Conservation (phyloP, 2,888 invertebrate genomes). For the Caenorhabditis uteleia region DNA sequence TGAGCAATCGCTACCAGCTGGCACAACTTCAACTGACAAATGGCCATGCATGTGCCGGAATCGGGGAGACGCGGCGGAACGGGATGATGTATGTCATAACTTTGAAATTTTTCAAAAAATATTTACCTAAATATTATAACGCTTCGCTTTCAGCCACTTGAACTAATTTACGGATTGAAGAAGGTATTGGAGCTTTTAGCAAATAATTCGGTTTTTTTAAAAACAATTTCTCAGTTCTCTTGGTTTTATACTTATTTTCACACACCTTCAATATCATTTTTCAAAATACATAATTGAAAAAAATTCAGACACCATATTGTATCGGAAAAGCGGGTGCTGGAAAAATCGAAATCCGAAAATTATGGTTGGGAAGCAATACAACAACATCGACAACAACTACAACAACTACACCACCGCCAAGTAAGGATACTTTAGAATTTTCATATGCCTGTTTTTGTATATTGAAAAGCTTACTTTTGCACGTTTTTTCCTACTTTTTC, state of each 20-base stretch:
- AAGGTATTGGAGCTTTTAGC: conserved; percentile 35
- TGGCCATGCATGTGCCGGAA: conserved; percentile 55
- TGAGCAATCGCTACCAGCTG: conserved; percentile 35
- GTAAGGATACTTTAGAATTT: conserved; percentile 24
- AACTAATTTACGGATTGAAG: conserved; percentile 40
- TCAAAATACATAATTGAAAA: conserved; percentile 5
- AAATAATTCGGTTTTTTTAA: conserved; percentile 8
- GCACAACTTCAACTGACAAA: conserved; percentile 19
- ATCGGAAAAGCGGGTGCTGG: conserved; percentile 43
- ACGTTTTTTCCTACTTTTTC: conserved; percentile 5
- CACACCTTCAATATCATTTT: conserved; percentile 12
- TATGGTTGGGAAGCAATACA: conserved; percentile 44
- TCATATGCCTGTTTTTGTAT: no score
- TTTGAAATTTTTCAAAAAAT: not conserved
- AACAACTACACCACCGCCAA: conserved; percentile 35
- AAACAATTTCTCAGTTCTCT: conserved; percentile 8
- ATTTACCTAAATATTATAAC: conserved; percentile 3
- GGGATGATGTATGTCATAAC: conserved; percentile 37
- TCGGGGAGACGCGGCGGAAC: conserved; percentile 25
- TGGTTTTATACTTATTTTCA: conserved; percentile 2
- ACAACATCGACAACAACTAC: conserved; percentile 34
- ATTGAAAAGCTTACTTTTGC: conserved; percentile 3
- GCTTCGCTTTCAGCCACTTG: conserved; percentile 45
- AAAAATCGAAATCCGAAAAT: conserved; percentile 47
- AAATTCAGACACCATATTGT: conserved; percentile 54